phyloP scores from a whole-genome alignment of 2,113 vertebrate genomes.

The Lates calcarifer region DNA sequence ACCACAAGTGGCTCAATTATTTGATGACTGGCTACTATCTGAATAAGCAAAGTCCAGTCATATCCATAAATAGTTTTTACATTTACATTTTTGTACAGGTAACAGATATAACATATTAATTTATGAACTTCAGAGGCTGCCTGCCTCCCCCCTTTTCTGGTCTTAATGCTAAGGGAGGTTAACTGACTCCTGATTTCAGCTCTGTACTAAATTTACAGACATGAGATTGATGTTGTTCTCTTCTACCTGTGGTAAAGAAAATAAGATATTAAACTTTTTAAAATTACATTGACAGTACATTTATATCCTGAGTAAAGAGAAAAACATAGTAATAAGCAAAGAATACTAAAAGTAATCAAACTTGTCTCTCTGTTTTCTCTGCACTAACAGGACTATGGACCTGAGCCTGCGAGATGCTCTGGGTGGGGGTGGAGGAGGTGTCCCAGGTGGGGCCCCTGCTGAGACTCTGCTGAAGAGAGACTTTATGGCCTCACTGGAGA shows the following conservation, averaged over 20 bases:
- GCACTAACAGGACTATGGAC: conserved; percentile 83
- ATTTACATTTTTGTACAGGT: too few species aligned
- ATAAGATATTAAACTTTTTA: too few species aligned
- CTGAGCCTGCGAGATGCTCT: conserved; percentile 94
- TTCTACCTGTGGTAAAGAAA: too few species aligned
- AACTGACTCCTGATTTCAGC: neutral
- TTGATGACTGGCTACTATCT: neutral
- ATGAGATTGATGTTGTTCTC: too few species aligned
- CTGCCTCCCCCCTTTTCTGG: too few species aligned
- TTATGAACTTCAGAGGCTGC: too few species aligned
- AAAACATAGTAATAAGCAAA: neutral
- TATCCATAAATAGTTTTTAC: neutral
- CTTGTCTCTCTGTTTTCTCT: neutral
- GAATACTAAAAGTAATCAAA: neutral
- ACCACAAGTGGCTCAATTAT: neutral
- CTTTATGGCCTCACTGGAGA: conserved; percentile 91
- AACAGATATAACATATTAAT: too few species aligned
- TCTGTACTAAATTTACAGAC: too few species aligned
- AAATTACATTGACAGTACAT: too few species aligned
- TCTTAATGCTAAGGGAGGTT: neutral
- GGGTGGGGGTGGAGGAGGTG: conserved; percentile 81
- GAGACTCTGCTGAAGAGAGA: conserved; percentile 90
- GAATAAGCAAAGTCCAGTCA: too few species aligned
- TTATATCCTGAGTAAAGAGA: too few species aligned
- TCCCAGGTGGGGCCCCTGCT: conserved; percentile 81